Percentiles rank a stretch among this genome's conserved stretches.
Conservation (phyloP, 2,888 invertebrate species). For the Drosophila gaucha region DNA sequence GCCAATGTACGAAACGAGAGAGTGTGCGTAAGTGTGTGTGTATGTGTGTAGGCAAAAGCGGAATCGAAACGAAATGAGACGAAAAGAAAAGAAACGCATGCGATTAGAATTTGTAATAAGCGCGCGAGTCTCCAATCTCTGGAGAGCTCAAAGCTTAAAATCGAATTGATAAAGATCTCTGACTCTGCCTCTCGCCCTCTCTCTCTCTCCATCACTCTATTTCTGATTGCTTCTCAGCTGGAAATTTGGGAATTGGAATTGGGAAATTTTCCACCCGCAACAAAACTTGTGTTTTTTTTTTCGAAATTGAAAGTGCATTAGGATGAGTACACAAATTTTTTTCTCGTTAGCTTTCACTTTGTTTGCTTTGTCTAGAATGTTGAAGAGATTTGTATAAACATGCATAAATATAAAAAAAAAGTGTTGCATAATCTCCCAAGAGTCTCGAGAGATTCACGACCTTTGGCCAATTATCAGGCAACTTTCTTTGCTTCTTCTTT, state of each 20-base stretch:
- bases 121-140: slow-evolving; percentile 16
- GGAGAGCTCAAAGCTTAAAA: slow-evolving; percentile 39
- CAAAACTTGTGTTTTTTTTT: slow-evolving; percentile 3
- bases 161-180: slow-evolving; percentile 60
- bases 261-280: slow-evolving; percentile 62
- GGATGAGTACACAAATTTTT: slow-evolving; percentile 48
- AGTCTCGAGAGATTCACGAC: slow-evolving; percentile 55
- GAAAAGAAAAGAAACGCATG: slow-evolving; percentile 57
- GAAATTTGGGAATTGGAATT: slow-evolving; percentile 21
- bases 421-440: slow-evolving; percentile 60
- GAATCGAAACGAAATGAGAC: slow-evolving; percentile 37
- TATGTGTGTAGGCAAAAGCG: slow-evolving; percentile 3
- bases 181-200: not conserved
- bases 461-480: slow-evolving; percentile 58
- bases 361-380: slow-evolving; percentile 61
- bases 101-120: slow-evolving; percentile 80
- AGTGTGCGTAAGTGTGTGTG: slow-evolving; percentile 1
- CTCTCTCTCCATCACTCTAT: not conserved
- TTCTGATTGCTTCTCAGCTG: slow-evolving; percentile 17
- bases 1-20: slow-evolving; percentile 63
- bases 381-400: slow-evolving; percentile 25
- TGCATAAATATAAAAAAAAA: not conserved
- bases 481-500: slow-evolving; percentile 60
- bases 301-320: slow-evolving; percentile 71
- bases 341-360: slow-evolving; percentile 61